Base-by-base conservation (phyloP, 92 coral and sea anemone genomes). In the Bergia sp. region DNA sequence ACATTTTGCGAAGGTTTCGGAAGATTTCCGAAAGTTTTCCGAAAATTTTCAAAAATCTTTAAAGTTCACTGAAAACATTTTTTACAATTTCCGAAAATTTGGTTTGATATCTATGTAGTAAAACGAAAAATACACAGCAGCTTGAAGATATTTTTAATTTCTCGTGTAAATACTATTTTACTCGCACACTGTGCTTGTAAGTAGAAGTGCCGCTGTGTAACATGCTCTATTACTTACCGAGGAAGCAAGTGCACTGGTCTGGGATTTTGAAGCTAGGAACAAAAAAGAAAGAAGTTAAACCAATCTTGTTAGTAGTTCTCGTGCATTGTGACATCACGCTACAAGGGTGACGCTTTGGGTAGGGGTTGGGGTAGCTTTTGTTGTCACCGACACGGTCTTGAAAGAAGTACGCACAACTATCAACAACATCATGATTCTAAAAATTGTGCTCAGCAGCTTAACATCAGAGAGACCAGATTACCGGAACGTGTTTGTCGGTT, bases 201-300 rank as follows among this genome's bases (percentile, higher is more conserved):
- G 29, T 29, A 29, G 29, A 29, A 29, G 29, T 29, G 29, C 29
- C 29, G 29, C 29, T 29, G 29, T 29, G 29, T 29, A 29, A 29
- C 29, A 29, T 29, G 29, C 29, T 29, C 29, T 29, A 29, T 61
- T 20, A 92, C 96, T 90, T 80, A 94, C 96, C 55, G 83, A 49
- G 50, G 93, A 85, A 7, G 93, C 72, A 15, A 92, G 71, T 23
- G 96, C 43, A 74, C 85, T 87, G 7, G 93, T 83, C 42, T 66
- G 61, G 42, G 87, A 80, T 75, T 92, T 94, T 47, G 92, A 81
- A 38, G 94, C 96, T 94, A 66, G 37, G 87, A 6, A 79, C 57
- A 15, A 58, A 75, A 53, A 42, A 37, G 29, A 29, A 8, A 50
- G 50, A 23, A 58, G 49, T 42, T 42, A 39, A 42, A 76, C 21